phyloP scores from a whole-genome alignment of 2,888 invertebrate genomes.

The Heliconius cydno region DNA sequence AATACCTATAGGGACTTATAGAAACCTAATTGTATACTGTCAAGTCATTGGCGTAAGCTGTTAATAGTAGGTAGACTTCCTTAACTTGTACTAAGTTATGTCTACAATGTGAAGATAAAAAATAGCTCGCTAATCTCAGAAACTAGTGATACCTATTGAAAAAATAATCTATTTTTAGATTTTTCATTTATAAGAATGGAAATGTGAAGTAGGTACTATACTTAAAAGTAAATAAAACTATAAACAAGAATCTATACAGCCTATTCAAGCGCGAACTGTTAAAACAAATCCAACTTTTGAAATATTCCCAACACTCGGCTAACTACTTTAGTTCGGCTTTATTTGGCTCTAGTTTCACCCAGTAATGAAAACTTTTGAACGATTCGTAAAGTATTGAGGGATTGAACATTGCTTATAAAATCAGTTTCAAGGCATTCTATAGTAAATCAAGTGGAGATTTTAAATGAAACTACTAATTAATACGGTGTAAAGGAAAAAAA shows the following conservation, averaged over 20 bases:
- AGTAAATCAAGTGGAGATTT: conserved; percentile 6
- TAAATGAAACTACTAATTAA: conserved; percentile 8
- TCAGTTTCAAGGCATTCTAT: conserved; percentile 20
- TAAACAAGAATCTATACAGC: conserved; percentile 5
- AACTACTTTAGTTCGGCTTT: conserved; percentile 25
- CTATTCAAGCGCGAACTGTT: background rate
- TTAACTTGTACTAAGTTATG: no score
- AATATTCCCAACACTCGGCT: conserved; percentile 18
- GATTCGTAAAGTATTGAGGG: conserved; percentile 9
- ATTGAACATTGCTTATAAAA: conserved; percentile 15
- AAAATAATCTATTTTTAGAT: background rate
- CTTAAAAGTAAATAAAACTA: background rate
- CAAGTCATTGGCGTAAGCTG: no score
- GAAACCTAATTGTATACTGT: no score
- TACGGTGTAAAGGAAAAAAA: background rate
- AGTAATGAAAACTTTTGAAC: conserved; percentile 22
- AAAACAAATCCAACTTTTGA: conserved; percentile 20
- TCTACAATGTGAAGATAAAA: no score
- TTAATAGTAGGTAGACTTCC: no score
- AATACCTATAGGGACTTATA: no score
- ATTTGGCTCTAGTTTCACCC: conserved; percentile 19
- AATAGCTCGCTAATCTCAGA: no score
- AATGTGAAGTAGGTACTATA: background rate
- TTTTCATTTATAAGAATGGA: background rate
- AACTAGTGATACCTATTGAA: no score